These are phyloP conservation scores for Atrichornis clamosus DNA, from an alignment of 2,113 vertebrate genomes.

Conservation along the genomic window DNA sequence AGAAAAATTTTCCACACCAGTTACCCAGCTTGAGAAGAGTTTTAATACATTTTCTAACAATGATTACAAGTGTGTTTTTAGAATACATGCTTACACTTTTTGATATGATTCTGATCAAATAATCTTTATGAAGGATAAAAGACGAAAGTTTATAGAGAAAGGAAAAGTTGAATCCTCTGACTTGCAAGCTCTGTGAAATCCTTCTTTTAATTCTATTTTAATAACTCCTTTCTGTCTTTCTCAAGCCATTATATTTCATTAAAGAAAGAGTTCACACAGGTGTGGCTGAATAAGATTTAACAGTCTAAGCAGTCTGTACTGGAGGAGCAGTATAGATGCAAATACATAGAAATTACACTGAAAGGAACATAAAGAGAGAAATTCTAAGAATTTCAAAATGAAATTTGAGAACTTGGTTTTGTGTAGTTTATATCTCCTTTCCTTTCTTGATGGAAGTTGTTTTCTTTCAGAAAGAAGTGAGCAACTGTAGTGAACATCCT, in stretches of 20 bases:
- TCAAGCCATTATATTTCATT: background rate
- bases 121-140: conserved; percentile 30
- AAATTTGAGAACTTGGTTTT: background rate
- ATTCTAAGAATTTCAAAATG: background rate
- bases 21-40: background rate
- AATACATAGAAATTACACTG: background rate
- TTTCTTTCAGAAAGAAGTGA: background rate
- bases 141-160: background rate
- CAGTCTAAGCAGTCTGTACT: background rate
- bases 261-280: background rate
- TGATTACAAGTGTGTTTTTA: background rate
- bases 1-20: background rate
- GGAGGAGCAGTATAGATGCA: background rate
- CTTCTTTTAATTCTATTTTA: conserved; percentile 18
- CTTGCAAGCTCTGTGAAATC: background rate
- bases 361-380: background rate
- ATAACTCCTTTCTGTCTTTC: background rate
- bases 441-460: background rate
- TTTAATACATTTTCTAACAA: conserved; percentile 10
- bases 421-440: background rate
- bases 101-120: background rate
- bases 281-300: background rate
- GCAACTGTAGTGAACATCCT: background rate
- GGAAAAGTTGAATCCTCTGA: background rate
- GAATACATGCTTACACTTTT: background rate